Percentiles rank a stretch among this genome's conserved stretches.
These are phyloP conservation scores for Muntiacus reevesi DNA, from an alignment of 2,113 vertebrate species.

Conservation along the genomic window DNA sequence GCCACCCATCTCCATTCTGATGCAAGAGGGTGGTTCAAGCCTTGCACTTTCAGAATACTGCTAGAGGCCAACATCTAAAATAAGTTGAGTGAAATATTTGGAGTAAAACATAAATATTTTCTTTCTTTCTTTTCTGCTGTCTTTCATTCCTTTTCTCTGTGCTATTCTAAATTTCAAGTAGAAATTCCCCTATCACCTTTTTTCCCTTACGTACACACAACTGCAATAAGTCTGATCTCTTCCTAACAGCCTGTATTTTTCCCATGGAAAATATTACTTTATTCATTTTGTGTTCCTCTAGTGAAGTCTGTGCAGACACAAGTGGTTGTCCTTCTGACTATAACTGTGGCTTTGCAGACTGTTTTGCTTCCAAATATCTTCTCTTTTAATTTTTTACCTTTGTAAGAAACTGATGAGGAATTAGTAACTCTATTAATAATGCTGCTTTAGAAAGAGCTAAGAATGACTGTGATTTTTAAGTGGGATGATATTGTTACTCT, in stretches of 20 bases:
- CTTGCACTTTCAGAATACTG: background rate
- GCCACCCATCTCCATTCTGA: background rate
- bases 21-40: background rate
- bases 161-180: background rate
- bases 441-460: background rate
- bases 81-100: conserved; percentile 1
- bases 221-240: background rate
- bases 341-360: background rate
- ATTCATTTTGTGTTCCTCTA: background rate
- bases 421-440: background rate
- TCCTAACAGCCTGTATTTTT: background rate
- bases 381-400: background rate
- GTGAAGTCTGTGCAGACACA: background rate
- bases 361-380: background rate
- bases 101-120: background rate
- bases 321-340: background rate
- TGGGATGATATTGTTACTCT: background rate
- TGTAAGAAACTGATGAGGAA: background rate
- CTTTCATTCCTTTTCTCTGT: background rate
- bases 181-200: background rate
- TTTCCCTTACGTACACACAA: background rate
- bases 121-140: background rate
- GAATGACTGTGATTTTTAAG: background rate
- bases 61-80: background rate
- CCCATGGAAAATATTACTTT: background rate